Conservation (phyloP, 1,140 invertebrate species). For the Danaus plexippus region DNA sequence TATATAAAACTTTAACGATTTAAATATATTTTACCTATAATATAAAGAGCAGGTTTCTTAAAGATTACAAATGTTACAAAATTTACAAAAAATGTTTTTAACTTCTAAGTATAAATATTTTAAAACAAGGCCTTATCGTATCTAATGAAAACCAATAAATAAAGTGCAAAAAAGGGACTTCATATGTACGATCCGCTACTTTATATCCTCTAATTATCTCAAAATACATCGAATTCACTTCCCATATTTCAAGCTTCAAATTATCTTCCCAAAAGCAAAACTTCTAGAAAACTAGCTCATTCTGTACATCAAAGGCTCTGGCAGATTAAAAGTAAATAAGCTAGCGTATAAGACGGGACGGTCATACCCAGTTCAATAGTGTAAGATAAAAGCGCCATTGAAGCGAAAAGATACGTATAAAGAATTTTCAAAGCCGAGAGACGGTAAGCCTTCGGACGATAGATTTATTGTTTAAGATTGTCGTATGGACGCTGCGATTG, state of each 20-base stretch:
- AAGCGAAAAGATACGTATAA: constrained; percentile 33
- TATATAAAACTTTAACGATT: too few relatives aligned
- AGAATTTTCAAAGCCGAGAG: constrained; percentile 30
- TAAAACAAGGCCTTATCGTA: too few relatives aligned
- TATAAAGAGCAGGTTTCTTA: too few relatives aligned
- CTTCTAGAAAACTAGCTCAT: constrained; percentile 12
- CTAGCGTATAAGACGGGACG: constrained; percentile 11
- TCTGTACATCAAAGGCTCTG: constrained; percentile 18
- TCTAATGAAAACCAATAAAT: too few relatives aligned
- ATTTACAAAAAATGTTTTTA: too few relatives aligned
- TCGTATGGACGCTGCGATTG: constrained; percentile 21
- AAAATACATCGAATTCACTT: too few relatives aligned
- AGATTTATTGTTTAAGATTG: constrained; percentile 35
- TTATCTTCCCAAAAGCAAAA: constrained; percentile 14
- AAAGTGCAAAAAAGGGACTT: too few relatives aligned
- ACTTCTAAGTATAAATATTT: too few relatives aligned
- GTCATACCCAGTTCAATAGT: constrained; percentile 15
- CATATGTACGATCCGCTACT: too few relatives aligned
- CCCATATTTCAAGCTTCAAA: constrained; percentile 7
- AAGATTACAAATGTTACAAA: too few relatives aligned
- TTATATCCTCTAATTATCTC: too few relatives aligned
- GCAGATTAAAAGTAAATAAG: constrained; percentile 25
- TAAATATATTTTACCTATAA: too few relatives aligned
- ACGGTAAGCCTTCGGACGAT: constrained; percentile 23
- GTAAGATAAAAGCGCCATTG: constrained; percentile 29